Conservation (phyloP, 2,113 vertebrate genomes). For the Coptodon bakossiorum region DNA sequence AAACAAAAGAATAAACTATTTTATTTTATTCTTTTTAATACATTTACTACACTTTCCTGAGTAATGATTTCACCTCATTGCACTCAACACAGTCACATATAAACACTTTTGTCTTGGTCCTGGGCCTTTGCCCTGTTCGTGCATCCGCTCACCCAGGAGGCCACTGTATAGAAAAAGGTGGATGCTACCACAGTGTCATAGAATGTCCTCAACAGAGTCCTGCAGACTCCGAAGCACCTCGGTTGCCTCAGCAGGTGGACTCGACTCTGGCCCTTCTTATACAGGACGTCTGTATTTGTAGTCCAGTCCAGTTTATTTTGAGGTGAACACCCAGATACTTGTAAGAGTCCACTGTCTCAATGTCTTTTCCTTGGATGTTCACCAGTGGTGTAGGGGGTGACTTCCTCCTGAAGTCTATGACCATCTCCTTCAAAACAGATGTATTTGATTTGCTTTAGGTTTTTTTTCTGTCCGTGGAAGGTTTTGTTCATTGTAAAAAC, state of each 20-base stretch:
- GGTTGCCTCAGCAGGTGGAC: background rate
- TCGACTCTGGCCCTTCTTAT: background rate
- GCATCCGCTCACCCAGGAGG: background rate
- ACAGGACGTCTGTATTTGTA: background rate
- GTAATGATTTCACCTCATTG: background rate
- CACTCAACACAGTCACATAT: background rate
- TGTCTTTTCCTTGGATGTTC: background rate
- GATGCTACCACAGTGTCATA: background rate
- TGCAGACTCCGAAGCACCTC: rapidly evolving
- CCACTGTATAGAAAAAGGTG: background rate
- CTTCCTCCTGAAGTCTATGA: background rate
- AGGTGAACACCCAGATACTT: background rate
- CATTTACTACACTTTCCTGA: background rate
- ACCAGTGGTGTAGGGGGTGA: background rate
- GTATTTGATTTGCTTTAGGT: too few species aligned
- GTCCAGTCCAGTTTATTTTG: background rate
- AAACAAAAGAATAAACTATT: too few species aligned
- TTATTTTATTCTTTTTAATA: background rate
- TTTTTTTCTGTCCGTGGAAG: too few species aligned
- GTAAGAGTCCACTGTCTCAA: background rate
- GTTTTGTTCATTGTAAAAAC: too few species aligned
- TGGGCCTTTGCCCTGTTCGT: too few species aligned
- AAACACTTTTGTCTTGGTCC: background rate
- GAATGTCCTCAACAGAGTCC: background rate
- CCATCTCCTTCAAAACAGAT: background rate